phyloP scores from a whole-genome alignment of 2,797 vertebrate genomes.

The Sebastes steindachneri region DNA sequence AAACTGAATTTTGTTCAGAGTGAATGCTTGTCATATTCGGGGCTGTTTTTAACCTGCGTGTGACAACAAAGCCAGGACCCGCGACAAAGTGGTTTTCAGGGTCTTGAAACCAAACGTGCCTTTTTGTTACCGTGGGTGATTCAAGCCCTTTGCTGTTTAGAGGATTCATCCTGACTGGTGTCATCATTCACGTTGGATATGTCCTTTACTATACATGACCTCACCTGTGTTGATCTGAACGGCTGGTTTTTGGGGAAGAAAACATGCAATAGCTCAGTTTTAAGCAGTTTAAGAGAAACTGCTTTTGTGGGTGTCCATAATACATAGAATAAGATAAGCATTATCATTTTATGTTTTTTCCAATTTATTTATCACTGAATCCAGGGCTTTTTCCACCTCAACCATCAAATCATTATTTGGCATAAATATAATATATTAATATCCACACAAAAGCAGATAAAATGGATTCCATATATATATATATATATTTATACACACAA shows the following conservation, averaged over 20 bases:
- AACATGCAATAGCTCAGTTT: not conserved
- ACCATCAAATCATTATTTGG: too few species aligned
- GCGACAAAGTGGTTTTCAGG: not conserved
- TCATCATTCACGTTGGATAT: not conserved
- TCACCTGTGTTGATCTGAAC: not conserved
- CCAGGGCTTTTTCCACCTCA: too few species aligned
- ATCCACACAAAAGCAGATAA: too few species aligned
- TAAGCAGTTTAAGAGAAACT: not conserved
- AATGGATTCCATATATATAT: too few species aligned
- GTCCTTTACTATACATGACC: not conserved
- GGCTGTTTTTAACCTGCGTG: constrained; percentile 10
- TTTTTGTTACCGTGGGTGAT: not conserved
- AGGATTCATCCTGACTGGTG: not conserved
- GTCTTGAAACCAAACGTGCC: constrained; percentile 15
- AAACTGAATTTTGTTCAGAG: constrained; percentile 50
- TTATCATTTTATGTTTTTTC: not conserved
- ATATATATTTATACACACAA: too few species aligned
- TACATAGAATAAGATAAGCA: not conserved
- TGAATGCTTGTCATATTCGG: constrained; percentile 40
- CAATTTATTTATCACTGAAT: not conserved
- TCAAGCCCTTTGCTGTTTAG: not conserved
- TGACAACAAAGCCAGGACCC: constrained; percentile 8
- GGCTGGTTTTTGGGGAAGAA: not conserved
- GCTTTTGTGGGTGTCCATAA: not conserved
- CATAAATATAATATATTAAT: too few species aligned